phyloP scores from a whole-genome alignment of 2,797 vertebrate genomes.

The Sarcoramphus papa region DNA sequence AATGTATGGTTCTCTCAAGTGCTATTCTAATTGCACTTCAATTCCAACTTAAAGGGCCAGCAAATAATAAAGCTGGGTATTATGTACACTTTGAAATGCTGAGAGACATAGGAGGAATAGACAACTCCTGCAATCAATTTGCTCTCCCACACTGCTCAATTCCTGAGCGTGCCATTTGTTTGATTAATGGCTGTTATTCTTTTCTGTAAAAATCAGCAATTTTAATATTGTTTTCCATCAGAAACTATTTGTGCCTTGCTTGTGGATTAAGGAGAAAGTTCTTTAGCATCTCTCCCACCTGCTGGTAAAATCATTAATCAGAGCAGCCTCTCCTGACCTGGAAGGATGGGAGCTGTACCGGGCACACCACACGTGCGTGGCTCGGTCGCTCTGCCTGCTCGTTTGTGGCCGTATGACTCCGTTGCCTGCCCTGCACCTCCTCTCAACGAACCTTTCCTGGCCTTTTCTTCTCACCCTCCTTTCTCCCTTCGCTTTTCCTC shows the following conservation, averaged over 20 bases:
- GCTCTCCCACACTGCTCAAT: neutral
- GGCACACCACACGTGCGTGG: fast-evolving
- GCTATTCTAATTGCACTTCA: constrained; percentile 43
- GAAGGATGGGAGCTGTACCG: neutral
- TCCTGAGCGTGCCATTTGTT: constrained; percentile 18
- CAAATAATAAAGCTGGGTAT: neutral
- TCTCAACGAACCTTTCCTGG: neutral
- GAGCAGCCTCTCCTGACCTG: neutral
- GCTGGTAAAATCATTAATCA: constrained; percentile 4
- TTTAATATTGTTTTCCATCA: constrained; percentile 21
- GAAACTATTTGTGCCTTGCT: constrained; percentile 4
- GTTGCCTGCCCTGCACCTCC: neutral
- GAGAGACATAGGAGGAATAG: neutral
- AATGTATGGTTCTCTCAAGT: constrained; percentile 52
- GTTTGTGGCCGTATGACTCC: fast-evolving
- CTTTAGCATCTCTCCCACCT: neutral
- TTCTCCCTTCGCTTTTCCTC: neutral
- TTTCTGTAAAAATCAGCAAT: constrained; percentile 9
- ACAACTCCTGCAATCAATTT: neutral
- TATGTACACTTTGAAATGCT: neutral
- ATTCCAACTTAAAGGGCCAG: neutral
- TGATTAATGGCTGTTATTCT: constrained; percentile 40
- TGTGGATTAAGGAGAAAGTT: constrained; percentile 7
- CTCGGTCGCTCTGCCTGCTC: fast-evolving
- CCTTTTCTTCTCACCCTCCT: neutral